Evolutionary conservation across 2,888 invertebrate genomes (phyloP), one percentile per base, ranked within the genome.

Genomic region (Dascillus cervinus): DNA sequence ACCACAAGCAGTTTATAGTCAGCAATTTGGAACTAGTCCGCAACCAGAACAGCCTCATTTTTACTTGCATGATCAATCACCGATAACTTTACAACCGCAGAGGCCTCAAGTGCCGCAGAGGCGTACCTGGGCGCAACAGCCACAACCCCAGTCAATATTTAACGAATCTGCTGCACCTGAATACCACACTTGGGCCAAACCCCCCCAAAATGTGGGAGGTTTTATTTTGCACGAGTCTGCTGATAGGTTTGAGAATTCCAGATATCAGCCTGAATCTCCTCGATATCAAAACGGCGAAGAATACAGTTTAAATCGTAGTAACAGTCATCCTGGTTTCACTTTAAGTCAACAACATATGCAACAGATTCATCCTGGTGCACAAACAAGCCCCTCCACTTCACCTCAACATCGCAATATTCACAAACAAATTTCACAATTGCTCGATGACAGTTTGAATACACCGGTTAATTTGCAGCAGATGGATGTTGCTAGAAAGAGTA

Each of bases 11-110:
- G 66, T 75, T 33, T 73, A 72, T 27, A 68, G 72, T 25, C 67
- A 70, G 44, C 72, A 75, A 40, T 34, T 45, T 13, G 40, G 42
- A 3, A 36, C 42, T 37, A 43, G 46, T 42, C 44, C 42, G 6
- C 38, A 34, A 15, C 41, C 30, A 22, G 66, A 65, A 26, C 70
- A 74, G 38, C 70, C 74, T 45, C 80, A 83, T 62, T 86, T 85
- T 65, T 87, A 80, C 65, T 67, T 86, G 49, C 85, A 87, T 58
- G 83, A 84, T 53, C 71, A 72, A 41, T 69, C 71, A 12, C 66
- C 66, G 34, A 64, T 64, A 9, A 49, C 65, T 14, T 59, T 65
- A 39, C 58, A 61, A 35, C 61, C 67, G 61, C 61, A 63, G 19
- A 65, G 67, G 12, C 62, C 64, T 10, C 55, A 62, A 3, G 58